Evolutionary conservation across 2,888 invertebrate species (phyloP), one percentile per base, ranked within the genome.

Genomic region (Drosophila suboccidentalis): DNA sequence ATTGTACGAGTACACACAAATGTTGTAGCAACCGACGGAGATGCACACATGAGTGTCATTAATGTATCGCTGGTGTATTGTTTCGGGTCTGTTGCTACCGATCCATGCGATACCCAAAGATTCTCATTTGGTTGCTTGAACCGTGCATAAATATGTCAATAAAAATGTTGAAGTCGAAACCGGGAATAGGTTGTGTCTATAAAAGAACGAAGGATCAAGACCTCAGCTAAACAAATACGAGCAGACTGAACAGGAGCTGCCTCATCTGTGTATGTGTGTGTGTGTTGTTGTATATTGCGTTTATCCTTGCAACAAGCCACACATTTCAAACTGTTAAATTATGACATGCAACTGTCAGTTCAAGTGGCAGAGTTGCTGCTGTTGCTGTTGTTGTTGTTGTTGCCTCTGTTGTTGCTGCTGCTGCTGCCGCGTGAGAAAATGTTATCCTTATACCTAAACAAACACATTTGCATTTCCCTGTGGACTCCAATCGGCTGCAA

Each of bases 101-200:
- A 83, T 39, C 59, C 83, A 80, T 86, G 61, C 63, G 86, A 82
- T 67, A 64, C 76, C 71, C 38, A 69, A 65, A 71, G 22, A 75
- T 69, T 78, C 78, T 58, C 70, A 78, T 73, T 84, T 75, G 54
- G 64, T 78, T 87, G 72, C 81, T 76, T 67, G 79, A 85, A 82
- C 78, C 83, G 72, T 87, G 76, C 74, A 82, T 87, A 85, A 87
- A 89, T 79, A 87, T 87, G 88, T 89, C 87, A 90, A 87, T 89
- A 85, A 73, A 75, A 72, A 82, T 83, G 74, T 51, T 26, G 38
- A 61, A 71, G 57, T 43, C 63, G 62, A 55, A 17, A 0, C 13
- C 4, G 17, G n/a, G 54, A 32, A 55, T 57, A 46, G 17, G n/a
- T 32, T n/a, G 26, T 11, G 53, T 47, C 63, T 43, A 59, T 61